Evolutionary conservation across 1,140 invertebrate species (phyloP).

Genomic region (Maniola jurtina): DNA sequence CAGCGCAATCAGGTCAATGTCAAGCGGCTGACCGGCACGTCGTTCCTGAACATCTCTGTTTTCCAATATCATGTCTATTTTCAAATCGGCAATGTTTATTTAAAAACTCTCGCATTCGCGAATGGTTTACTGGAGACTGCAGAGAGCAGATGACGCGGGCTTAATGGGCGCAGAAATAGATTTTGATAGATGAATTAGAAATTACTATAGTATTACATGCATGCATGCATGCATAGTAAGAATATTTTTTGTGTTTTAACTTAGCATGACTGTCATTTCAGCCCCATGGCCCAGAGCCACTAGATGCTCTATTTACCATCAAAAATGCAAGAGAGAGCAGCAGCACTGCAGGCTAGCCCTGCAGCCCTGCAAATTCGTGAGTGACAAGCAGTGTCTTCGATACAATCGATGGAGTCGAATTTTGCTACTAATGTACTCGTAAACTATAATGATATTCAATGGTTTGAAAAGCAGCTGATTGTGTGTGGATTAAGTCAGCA

Average conservation of each 20-base stretch:
- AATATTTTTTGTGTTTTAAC: neutral
- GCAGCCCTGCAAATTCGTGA: too few species aligned
- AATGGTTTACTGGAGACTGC: conserved; percentile 22
- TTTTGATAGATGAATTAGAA: conserved; percentile 19
- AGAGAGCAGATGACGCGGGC: conserved; percentile 19
- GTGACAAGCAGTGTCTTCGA: too few species aligned
- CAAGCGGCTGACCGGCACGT: conserved; percentile 50
- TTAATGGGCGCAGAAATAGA: conserved; percentile 18
- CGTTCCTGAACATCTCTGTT: conserved; percentile 38
- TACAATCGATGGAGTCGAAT: too few species aligned
- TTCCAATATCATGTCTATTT: conserved; percentile 27
- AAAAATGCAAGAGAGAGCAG: too few species aligned
- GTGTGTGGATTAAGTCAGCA: too few species aligned
- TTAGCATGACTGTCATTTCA: too few species aligned
- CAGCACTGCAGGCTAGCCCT: too few species aligned
- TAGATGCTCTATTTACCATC: too few species aligned
- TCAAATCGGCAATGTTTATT: conserved; percentile 32
- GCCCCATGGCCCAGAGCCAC: too few species aligned
- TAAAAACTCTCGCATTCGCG: conserved; percentile 26
- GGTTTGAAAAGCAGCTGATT: too few species aligned
- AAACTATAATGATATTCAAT: too few species aligned
- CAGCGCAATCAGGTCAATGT: conserved; percentile 60
- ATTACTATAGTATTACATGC: conserved; percentile 3
- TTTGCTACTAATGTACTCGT: too few species aligned
- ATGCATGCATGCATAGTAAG: neutral